Evolutionary conservation across 2,888 invertebrate species (phyloP).

Genomic region (Mythimna loreyi): DNA sequence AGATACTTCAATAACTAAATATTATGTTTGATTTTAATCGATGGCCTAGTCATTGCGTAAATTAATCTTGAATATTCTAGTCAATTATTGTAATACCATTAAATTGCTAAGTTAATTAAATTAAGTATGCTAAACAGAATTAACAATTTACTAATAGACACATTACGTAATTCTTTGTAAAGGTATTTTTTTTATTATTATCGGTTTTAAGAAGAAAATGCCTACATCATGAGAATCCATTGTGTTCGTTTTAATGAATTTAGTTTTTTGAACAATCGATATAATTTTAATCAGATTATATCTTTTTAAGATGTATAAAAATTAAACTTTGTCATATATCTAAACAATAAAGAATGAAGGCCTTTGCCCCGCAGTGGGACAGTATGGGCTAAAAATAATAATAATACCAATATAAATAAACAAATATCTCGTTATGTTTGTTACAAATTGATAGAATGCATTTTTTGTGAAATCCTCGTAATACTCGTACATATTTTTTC

Average conservation of each 20-base stretch:
- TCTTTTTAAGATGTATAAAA: neutral
- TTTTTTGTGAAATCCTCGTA: too few relatives aligned
- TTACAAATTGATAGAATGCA: too few relatives aligned
- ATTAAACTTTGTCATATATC: too few relatives aligned
- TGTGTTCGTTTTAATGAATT: neutral
- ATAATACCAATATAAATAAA: too few relatives aligned
- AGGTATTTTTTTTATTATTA: constrained; percentile 26
- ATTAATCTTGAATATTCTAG: constrained; percentile 79
- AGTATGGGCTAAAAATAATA: too few relatives aligned
- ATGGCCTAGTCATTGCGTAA: constrained; percentile 79
- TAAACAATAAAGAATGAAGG: too few relatives aligned
- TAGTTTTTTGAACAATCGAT: neutral
- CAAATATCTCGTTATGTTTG: too few relatives aligned
- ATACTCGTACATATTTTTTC: too few relatives aligned
- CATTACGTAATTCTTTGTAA: constrained; percentile 29
- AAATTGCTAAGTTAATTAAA: constrained; percentile 54
- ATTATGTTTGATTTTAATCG: constrained; percentile 37
- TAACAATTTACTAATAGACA: constrained; percentile 18
- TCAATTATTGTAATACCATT: constrained; percentile 84
- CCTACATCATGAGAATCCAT: constrained; percentile 15
- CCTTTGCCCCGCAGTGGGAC: too few relatives aligned
- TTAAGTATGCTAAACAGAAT: constrained; percentile 39
- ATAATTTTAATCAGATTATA: neutral
- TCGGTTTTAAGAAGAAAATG: constrained; percentile 6
- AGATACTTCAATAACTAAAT: constrained; percentile 36